Evolutionary conservation across 2,113 vertebrate species (phyloP), one percentile per base, ranked within the genome.

Genomic region (Petaurus breviceps): DNA sequence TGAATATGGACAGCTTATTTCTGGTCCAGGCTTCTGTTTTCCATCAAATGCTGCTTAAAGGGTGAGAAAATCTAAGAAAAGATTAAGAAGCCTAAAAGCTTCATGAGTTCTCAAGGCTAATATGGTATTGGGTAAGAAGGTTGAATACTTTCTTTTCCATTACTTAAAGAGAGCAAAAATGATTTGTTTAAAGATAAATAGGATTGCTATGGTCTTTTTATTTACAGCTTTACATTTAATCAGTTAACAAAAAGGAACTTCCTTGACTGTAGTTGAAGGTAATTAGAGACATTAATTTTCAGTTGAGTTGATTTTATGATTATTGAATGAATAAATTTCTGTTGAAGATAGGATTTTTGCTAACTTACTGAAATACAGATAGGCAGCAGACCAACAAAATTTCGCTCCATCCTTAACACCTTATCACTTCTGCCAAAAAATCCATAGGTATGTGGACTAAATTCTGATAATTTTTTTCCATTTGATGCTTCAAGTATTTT

Each of bases 1-100:
- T 97, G 97, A 92, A 92, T 97, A 95, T 94, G 97, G 97, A 95
- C 97, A 92, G 89, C 94, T 95, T 94, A 95, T 96, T 97, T 97
- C 96, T 89, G 51, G 95, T 89, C 96, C 97, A 89, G 94, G 97
- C 90, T 43, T 96, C 95, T 4, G 0, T 96, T 97, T 97, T 89
- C 90, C 0, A 5, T 98, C 95, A 28, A 2, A 57, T 97, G 94
- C 97, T 98, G 95, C 96, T 49, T 47, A 96, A 97, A 95, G 97
- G 19, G 19, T 84, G 68, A 84, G 68, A 84, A 84, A 43, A 84
- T 23, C 94, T 97, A 95, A 97, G 68, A 96, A 19, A 92, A 96
- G 93, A 77, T 57, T 93, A 55, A 92, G 93, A 93, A 84, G 0
- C 84, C 12, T 5, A n/a, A 53, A 6, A 53, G 4, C 43, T 51